These are phyloP conservation scores for Coccyzus lansbergi DNA, from an alignment of 2,797 vertebrate genomes.

Conservation along the genomic window DNA sequence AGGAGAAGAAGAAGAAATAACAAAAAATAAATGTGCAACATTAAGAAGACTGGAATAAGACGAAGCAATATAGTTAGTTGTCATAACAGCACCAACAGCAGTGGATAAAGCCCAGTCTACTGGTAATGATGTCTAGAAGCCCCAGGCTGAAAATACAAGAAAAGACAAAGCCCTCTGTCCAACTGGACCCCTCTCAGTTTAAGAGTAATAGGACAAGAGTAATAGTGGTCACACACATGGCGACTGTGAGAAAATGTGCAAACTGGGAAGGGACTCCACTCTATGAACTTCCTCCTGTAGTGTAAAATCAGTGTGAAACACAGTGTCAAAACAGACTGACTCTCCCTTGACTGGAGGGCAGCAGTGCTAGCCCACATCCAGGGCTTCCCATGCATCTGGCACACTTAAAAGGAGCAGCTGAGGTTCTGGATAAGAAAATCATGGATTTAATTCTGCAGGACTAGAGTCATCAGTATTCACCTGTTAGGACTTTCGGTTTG, in stretches of 20 bases:
- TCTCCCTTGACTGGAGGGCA: rapidly evolving
- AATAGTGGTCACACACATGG: too few relatives aligned
- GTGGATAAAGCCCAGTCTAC: not conserved
- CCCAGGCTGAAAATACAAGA: not conserved
- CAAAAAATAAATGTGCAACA: not conserved
- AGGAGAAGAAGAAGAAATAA: not conserved
- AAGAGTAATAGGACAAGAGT: not conserved
- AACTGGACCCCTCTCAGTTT: not conserved
- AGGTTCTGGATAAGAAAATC: not conserved
- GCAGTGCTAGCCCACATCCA: not conserved
- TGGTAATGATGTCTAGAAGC: not conserved
- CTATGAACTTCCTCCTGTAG: not conserved
- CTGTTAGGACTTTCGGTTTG: not conserved
- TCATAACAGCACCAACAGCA: not conserved
- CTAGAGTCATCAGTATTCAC: not conserved
- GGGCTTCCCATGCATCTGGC: not conserved
- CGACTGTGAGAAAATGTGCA: not conserved
- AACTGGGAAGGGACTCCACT: not conserved
- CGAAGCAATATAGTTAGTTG: not conserved
- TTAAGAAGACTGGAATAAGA: not conserved
- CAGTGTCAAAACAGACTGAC: rapidly evolving
- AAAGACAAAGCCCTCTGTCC: not conserved
- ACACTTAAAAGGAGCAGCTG: not conserved
- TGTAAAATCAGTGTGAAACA: not conserved
- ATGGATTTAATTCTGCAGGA: not conserved